These are phyloP conservation scores for Uloborus diversus DNA, from an alignment of 1,140 invertebrate species.

Conservation along the genomic window DNA sequence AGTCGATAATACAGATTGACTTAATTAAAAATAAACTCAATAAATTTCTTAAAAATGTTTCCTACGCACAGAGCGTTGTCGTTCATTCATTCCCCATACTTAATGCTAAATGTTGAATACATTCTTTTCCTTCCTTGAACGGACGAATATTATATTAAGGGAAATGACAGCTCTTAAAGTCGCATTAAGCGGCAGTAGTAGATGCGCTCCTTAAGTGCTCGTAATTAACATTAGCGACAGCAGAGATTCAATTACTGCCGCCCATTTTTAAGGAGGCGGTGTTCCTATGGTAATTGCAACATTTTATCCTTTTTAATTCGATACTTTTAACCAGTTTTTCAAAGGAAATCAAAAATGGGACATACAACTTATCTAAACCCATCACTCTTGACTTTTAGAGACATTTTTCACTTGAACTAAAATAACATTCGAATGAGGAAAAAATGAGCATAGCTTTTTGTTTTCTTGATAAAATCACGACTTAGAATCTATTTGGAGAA, in stretches of 20 bases:
- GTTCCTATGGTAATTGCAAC: not conserved
- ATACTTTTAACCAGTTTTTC: not conserved
- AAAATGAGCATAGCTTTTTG: not conserved
- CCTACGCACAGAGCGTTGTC: too few relatives aligned
- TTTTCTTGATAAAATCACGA: too few relatives aligned
- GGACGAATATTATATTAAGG: conserved; percentile 5
- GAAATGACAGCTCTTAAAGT: not conserved
- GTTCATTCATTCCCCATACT: too few relatives aligned
- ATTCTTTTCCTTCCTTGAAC: too few relatives aligned
- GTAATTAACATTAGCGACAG: conserved; percentile 18
- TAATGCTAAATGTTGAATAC: too few relatives aligned
- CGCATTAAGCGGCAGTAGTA: not conserved
- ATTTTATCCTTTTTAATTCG: conserved; percentile 1
- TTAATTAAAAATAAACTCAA: too few relatives aligned
- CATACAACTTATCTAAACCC: too few relatives aligned
- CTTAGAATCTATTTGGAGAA: too few relatives aligned
- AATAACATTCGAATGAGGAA: not conserved
- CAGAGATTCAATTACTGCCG: conserved; percentile 7
- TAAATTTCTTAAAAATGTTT: too few relatives aligned
- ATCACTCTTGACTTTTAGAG: not conserved
- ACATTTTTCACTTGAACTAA: not conserved
- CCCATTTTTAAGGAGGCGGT: not conserved
- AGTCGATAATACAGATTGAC: too few relatives aligned
- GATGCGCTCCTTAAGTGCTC: conserved; percentile 2
- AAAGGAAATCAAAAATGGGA: too few relatives aligned